These are phyloP conservation scores for Endotricha flammealis DNA, from an alignment of 2,888 invertebrate genomes.

Conservation along the genomic window DNA sequence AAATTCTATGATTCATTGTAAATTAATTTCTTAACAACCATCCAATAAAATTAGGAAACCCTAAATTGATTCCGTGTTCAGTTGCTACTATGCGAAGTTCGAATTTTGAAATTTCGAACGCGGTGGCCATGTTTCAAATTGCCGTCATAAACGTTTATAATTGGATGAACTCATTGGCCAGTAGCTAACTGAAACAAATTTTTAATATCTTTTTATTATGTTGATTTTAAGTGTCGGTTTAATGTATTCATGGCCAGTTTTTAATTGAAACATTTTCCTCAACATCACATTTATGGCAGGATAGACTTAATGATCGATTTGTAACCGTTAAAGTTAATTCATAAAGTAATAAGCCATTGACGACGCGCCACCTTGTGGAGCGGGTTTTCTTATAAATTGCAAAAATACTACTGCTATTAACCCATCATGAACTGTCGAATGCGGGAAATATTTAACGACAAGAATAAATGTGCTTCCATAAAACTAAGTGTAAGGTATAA, in stretches of 20 bases:
- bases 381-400: slow-evolving; percentile 3
- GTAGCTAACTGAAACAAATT: slow-evolving; percentile 67
- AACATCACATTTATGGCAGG: slow-evolving; percentile 13
- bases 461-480: too few relatives aligned
- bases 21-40: slow-evolving; percentile 41
- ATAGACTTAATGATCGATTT: slow-evolving; percentile 4
- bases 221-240: slow-evolving; percentile 15
- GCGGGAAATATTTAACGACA: too few relatives aligned
- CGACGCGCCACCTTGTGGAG: not conserved
- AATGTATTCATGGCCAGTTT: slow-evolving; percentile 21
- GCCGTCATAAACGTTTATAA: slow-evolving; percentile 67
- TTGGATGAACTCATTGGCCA: slow-evolving; percentile 67
- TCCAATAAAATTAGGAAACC: slow-evolving; percentile 63
- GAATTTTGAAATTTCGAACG: slow-evolving; percentile 63
- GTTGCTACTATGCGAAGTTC: slow-evolving; percentile 37
- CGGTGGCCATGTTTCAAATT: slow-evolving; percentile 65
- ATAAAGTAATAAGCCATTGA: slow-evolving; percentile 4
- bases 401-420: not conserved
- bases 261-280: slow-evolving; percentile 9
- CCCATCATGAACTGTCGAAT: too few relatives aligned
- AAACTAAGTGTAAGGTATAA: too few relatives aligned
- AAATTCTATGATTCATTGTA: too few relatives aligned
- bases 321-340: not conserved
- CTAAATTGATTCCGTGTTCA: slow-evolving; percentile 51
- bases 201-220: slow-evolving; percentile 34